Conservation (phyloP, 2,888 invertebrate species). For the Chalcis sispes region DNA sequence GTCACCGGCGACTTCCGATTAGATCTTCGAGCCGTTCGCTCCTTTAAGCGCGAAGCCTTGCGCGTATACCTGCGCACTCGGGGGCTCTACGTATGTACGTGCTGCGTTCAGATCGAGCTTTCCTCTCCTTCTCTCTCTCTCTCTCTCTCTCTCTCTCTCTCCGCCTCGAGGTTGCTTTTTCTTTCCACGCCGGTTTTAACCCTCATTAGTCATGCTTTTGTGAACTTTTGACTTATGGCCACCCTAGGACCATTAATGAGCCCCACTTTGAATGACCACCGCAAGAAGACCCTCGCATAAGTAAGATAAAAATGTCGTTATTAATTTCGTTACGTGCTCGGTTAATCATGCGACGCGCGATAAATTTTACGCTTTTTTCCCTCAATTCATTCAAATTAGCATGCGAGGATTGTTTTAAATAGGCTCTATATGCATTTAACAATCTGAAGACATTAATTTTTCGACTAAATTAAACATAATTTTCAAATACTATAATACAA, state of each 20-base stretch:
- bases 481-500: no score
- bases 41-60: conserved; percentile 62
- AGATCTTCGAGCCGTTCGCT: conserved; percentile 60
- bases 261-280: conserved; percentile 24
- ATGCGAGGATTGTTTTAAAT: no score
- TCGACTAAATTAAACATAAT: no score
- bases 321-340: conserved; percentile 16
- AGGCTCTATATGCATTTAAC: no score
- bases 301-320: conserved; percentile 17
- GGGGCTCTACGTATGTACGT: not conserved
- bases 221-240: conserved; percentile 44
- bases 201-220: conserved; percentile 52
- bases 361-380: not conserved
- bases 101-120: not conserved
- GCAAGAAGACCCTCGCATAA: not conserved
- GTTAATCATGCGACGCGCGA: not conserved
- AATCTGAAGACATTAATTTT: no score
- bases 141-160: conserved; percentile 59
- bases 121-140: conserved; percentile 52
- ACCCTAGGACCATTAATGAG: conserved; percentile 42
- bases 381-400: no score
- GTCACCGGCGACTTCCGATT: conserved; percentile 65
- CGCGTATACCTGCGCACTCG: not conserved
- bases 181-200: conserved; percentile 23
- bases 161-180: conserved; percentile 42